A percentile compares a stretch with the other conserved stretches of the same genome.
phyloP scores from a whole-genome alignment of 1,140 invertebrate genomes.

The Yoshiicerus persimilis region DNA sequence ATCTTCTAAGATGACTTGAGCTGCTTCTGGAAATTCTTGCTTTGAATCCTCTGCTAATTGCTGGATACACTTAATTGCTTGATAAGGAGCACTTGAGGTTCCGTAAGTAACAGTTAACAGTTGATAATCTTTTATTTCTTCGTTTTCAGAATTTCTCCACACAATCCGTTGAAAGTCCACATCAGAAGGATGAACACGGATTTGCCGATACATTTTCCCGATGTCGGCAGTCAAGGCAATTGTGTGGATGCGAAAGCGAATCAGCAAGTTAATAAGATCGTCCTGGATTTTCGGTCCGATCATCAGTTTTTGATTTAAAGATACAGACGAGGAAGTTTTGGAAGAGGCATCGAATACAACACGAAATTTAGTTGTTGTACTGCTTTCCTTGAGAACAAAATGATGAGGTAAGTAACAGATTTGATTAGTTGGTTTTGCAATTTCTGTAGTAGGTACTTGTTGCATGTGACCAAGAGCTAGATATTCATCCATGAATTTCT shows the following conservation, averaged over 20 bases:
- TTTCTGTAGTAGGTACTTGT: neutral
- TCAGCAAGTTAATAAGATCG: constrained; percentile 33
- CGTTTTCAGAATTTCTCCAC: no score
- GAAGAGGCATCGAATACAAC: constrained; percentile 46
- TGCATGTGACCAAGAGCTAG: neutral
- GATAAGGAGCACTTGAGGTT: constrained; percentile 50
- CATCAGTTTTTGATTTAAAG: constrained; percentile 24
- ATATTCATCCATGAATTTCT: neutral
- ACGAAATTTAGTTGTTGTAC: neutral
- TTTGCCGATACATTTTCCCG: constrained; percentile 49
- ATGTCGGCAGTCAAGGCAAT: constrained; percentile 48
- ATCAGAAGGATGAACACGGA: constrained; percentile 24
- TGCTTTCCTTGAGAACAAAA: neutral
- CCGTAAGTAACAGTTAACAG: constrained; percentile 53
- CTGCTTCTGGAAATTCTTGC: neutral
- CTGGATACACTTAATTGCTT: constrained; percentile 50
- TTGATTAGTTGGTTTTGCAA: neutral
- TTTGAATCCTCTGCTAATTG: constrained; percentile 47
- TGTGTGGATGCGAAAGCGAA: constrained; percentile 40
- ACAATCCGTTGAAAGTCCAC: constrained; percentile 51
- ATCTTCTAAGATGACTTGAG: neutral
- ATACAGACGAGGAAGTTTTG: neutral
- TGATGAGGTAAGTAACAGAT: no score
- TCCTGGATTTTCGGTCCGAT: constrained; percentile 51
- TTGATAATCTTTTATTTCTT: constrained; percentile 46